A percentile compares a stretch with the other conserved stretches of the same genome.
Conservation (phyloP, 2,113 vertebrate species). For the Misgurnus anguillicaudatus region DNA sequence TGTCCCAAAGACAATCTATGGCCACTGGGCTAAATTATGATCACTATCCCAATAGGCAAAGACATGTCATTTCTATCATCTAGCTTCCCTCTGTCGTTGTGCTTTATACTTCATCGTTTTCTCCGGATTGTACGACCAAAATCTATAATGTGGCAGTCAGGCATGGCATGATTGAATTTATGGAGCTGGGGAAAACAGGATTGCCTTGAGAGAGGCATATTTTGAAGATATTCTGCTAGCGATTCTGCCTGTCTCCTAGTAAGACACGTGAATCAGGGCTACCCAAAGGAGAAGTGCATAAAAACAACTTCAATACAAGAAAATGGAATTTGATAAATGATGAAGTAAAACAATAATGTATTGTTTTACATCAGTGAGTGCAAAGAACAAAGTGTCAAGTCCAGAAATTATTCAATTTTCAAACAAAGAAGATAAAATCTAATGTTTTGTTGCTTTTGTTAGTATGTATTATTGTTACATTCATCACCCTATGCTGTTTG, state of each 20-base stretch:
- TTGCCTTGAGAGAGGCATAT: conserved; percentile 18
- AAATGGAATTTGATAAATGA: background rate
- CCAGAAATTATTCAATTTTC: background rate
- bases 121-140: background rate
- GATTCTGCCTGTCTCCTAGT: background rate
- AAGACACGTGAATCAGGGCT: background rate
- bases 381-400: background rate
- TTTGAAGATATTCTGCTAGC: conserved; percentile 18
- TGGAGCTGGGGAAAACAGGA: background rate
- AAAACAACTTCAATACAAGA: background rate
- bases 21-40: conserved; percentile 7
- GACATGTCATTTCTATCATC: background rate
- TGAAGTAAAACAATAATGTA: background rate
- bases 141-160: conserved; percentile 21
- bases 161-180: conserved; percentile 11
- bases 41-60: conserved; percentile 6
- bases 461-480: too few relatives aligned
- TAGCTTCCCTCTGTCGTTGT: background rate
- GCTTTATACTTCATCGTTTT: background rate
- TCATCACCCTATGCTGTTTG: too few relatives aligned
- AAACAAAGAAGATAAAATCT: background rate
- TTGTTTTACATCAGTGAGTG: background rate
- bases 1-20: conserved; percentile 25
- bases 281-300: background rate
- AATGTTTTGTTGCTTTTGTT: too few relatives aligned